These are phyloP conservation scores for Daktulosphaira vitifoliae DNA, from an alignment of 1,140 invertebrate genomes.

Conservation along the genomic window DNA sequence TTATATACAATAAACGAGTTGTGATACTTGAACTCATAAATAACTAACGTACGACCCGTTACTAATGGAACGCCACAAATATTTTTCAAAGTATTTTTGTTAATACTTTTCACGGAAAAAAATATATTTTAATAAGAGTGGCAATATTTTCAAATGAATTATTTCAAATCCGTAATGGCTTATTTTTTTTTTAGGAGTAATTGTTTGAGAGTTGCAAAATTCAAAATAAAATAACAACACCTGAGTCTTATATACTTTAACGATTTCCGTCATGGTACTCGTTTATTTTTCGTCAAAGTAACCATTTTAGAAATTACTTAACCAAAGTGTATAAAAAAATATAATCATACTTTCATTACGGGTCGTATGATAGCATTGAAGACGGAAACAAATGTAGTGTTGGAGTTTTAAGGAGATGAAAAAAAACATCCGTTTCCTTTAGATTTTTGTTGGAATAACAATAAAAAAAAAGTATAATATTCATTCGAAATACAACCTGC, in stretches of 20 bases:
- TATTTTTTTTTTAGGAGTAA: no score
- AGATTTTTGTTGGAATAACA: slow-evolving; percentile 28
- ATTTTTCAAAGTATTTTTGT: neutral
- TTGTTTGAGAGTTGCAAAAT: no score
- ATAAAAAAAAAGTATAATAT: slow-evolving; percentile 31
- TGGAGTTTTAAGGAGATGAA: neutral
- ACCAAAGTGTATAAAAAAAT: slow-evolving; percentile 18
- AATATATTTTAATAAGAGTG: no score
- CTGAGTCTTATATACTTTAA: no score
- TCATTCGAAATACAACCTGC: slow-evolving; percentile 11
- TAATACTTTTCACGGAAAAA: no score
- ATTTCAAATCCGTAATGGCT: no score
- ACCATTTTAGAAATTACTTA: slow-evolving; percentile 22
- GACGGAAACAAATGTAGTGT: neutral
- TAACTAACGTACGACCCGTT: neutral
- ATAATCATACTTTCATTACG: neutral
- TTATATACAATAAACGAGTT: neutral
- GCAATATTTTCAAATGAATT: no score
- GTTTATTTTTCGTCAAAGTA: slow-evolving; percentile 27
- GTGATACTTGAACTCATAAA: slow-evolving; percentile 2
- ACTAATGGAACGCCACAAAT: slow-evolving; percentile 2
- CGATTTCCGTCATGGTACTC: neutral
- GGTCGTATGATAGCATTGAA: slow-evolving; percentile 15
- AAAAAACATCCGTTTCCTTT: slow-evolving; percentile 16
- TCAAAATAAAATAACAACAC: no score